A percentile compares a stretch with the other conserved stretches of the same genome.
phyloP scores from a whole-genome alignment of 2,797 vertebrate genomes.

The Sebastes dallii region DNA sequence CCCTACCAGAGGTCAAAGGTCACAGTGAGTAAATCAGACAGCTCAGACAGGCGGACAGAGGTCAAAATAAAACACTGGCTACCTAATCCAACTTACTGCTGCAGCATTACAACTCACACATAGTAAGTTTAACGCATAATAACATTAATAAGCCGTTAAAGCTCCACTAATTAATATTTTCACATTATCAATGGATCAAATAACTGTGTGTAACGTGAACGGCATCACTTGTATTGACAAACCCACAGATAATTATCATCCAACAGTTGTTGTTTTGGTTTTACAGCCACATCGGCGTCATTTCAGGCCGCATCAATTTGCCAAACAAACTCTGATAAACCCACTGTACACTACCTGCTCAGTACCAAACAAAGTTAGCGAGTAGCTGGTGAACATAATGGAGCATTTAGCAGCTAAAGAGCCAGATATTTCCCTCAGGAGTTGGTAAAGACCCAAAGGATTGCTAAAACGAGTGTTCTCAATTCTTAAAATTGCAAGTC shows the following conservation, averaged over 20 bases:
- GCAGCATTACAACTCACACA: not conserved
- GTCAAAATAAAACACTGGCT: constrained; percentile 40
- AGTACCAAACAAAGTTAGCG: not conserved
- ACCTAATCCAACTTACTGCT: constrained; percentile 10
- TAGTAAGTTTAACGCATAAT: not conserved
- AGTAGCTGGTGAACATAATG: not conserved
- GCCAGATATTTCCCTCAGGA: too few relatives aligned
- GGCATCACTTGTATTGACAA: not conserved
- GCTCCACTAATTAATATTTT: not conserved
- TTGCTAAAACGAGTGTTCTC: too few relatives aligned
- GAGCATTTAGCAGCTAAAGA: too few relatives aligned
- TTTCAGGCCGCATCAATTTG: not conserved
- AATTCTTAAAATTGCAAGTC: too few relatives aligned
- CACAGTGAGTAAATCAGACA: constrained; percentile 40
- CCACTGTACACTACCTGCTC: not conserved
- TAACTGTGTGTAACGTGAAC: not conserved
- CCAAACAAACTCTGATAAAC: not conserved
- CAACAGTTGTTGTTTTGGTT: not conserved
- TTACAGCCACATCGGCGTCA: not conserved
- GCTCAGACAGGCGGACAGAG: constrained; percentile 46
- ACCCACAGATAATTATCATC: not conserved
- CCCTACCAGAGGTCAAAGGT: constrained; percentile 69
- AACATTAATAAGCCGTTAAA: not conserved
- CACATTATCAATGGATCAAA: not conserved
- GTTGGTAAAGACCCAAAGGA: too few relatives aligned